phyloP scores from a whole-genome alignment of 2,797 vertebrate species.

The Mastacembelus armatus region DNA sequence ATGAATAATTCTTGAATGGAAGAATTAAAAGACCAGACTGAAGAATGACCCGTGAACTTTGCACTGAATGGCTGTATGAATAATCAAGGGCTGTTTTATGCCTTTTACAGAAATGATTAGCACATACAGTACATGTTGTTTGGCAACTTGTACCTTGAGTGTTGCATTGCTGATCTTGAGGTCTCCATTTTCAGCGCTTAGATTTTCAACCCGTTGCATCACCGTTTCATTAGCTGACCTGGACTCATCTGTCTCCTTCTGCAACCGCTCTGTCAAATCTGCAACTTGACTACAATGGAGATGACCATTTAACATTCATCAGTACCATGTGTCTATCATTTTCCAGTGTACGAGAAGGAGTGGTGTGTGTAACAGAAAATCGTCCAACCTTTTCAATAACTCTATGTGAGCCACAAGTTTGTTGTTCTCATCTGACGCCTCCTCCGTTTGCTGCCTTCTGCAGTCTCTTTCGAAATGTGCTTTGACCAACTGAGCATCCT shows the following conservation, averaged over 20 bases:
- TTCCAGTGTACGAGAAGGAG: neutral
- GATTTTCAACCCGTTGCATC: slow-evolving; percentile 79
- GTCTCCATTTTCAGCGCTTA: slow-evolving; percentile 70
- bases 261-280: slow-evolving; percentile 78
- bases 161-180: slow-evolving; percentile 82
- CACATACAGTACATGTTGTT: neutral
- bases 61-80: neutral
- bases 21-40: too few relatives aligned
- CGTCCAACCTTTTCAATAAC: slow-evolving; percentile 83
- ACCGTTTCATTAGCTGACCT: slow-evolving; percentile 75
- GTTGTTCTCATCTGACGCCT: slow-evolving; percentile 80
- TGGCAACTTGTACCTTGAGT: slow-evolving; percentile 82
- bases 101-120: slow-evolving; percentile 2
- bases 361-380: neutral
- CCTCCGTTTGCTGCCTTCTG: slow-evolving; percentile 83
- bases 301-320: slow-evolving; percentile 11
- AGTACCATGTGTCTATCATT: neutral
- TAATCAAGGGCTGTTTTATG: neutral
- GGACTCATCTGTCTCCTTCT: slow-evolving; percentile 75
- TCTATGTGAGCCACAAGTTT: slow-evolving; percentile 80
- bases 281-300: slow-evolving; percentile 81
- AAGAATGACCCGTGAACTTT: neutral
- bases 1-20: too few relatives aligned
- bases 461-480: slow-evolving; percentile 77
- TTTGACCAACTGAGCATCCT: slow-evolving; percentile 85